Percentiles rank a stretch among this genome's conserved stretches.
phyloP scores from a whole-genome alignment of 2,113 vertebrate species.

The Heliornis fulica region DNA sequence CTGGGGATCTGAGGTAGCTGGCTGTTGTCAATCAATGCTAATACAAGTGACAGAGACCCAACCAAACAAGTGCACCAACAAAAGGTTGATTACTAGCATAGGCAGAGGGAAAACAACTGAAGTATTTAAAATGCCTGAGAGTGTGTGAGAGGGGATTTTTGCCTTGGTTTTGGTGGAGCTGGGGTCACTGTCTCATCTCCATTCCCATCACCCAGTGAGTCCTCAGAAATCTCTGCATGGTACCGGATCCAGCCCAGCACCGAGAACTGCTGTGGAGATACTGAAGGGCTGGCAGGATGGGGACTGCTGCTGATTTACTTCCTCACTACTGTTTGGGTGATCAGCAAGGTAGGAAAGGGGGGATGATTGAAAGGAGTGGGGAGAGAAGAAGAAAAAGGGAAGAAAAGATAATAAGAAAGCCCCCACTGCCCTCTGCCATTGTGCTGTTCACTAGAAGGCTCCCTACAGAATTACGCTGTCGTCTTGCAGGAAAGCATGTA shows the following conservation, averaged over 20 bases:
- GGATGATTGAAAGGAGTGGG: slow-evolving; percentile 41
- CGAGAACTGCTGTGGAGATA: neutral
- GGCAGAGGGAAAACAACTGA: neutral
- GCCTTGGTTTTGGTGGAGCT: neutral
- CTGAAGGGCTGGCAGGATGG: neutral
- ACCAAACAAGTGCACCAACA: neutral
- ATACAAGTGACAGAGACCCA: neutral
- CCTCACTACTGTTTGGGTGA: neutral
- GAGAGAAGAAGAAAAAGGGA: slow-evolving; percentile 20
- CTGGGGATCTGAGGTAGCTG: neutral
- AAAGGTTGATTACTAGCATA: neutral
- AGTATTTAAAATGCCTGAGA: neutral
- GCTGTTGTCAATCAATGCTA: neutral
- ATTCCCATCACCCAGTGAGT: neutral
- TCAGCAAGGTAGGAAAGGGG: neutral
- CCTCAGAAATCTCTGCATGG: neutral
- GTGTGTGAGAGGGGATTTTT: neutral
- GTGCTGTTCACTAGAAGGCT: slow-evolving; percentile 58
- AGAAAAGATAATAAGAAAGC: slow-evolving; percentile 65
- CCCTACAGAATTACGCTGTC: slow-evolving; percentile 69
- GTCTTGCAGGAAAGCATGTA: slow-evolving; percentile 71
- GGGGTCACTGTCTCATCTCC: neutral
- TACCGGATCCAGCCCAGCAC: accelerated
- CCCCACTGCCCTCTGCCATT: slow-evolving; percentile 62
- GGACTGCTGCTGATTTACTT: neutral